Conservation (phyloP, 2,888 invertebrate species). For the Phrixothrix hirtus region DNA sequence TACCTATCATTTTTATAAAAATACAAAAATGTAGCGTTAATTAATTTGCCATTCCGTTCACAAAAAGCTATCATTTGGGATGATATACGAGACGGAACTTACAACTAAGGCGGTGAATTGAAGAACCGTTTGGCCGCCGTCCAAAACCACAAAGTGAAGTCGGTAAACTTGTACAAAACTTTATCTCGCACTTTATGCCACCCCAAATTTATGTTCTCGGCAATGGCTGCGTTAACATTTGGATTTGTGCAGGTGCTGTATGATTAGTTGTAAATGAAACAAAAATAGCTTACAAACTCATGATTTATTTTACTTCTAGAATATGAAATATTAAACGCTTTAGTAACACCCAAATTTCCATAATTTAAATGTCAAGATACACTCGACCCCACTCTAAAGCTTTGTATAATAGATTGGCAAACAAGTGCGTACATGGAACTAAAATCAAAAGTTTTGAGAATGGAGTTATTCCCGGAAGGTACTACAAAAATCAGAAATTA, state of each 20-base stretch:
- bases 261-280: too few relatives aligned
- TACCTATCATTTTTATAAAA: background rate
- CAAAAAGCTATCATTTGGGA: constrained; percentile 19
- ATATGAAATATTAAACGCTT: constrained; percentile 4
- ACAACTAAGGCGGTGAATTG: constrained; percentile 22
- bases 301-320: too few relatives aligned
- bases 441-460: background rate
- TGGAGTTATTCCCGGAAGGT: background rate
- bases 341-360: background rate
- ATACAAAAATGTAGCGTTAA: constrained; percentile 7
- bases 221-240: constrained; percentile 11
- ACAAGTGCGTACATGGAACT: background rate
- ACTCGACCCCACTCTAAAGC: constrained; percentile 1
- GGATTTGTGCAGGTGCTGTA: constrained; percentile 14
- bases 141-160: constrained; percentile 28
- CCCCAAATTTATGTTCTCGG: constrained; percentile 24
- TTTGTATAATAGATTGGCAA: background rate
- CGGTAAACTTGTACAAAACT: constrained; percentile 31
- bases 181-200: constrained; percentile 26
- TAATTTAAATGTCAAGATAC: constrained; percentile 2
- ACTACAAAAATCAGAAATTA: background rate
- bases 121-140: constrained; percentile 28
- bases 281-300: too few relatives aligned
- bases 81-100: constrained; percentile 24
- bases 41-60: constrained; percentile 9